A percentile compares a stretch with the other conserved stretches of the same genome.
Conservation (phyloP, 2,797 vertebrate species). For the Anguilla pacifica region DNA sequence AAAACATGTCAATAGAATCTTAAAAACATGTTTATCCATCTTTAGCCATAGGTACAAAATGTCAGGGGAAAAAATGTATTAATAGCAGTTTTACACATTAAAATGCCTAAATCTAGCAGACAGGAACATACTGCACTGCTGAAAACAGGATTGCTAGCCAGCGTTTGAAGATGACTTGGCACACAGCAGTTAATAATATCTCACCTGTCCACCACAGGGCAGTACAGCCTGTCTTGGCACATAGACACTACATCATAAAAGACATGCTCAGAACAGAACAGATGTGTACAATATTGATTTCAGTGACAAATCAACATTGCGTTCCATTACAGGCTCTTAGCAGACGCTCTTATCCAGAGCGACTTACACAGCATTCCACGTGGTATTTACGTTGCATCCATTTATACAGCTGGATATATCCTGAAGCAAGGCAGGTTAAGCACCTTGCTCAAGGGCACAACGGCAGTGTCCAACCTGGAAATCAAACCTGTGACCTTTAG, state of each 20-base stretch:
- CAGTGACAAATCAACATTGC: not conserved
- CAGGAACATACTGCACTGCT: not conserved
- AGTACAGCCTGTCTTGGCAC: not conserved
- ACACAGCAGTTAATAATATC: not conserved
- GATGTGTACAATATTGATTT: not conserved
- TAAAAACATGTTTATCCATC: not conserved
- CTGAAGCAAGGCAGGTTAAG: too few relatives aligned
- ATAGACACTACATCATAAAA: not conserved
- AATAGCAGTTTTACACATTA: not conserved
- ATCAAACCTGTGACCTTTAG: too few relatives aligned
- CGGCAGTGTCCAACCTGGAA: too few relatives aligned
- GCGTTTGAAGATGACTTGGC: not conserved
- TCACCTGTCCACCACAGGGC: not conserved
- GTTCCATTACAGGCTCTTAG: too few relatives aligned
- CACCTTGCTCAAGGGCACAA: too few relatives aligned
- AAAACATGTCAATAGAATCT: not conserved
- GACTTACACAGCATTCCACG: too few relatives aligned
- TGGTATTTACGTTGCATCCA: too few relatives aligned
- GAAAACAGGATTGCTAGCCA: not conserved
- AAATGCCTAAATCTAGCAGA: not conserved
- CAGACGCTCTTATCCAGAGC: too few relatives aligned
- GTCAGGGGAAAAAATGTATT: not conserved
- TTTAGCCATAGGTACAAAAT: not conserved
- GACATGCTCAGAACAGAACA: slow-evolving; percentile 6
- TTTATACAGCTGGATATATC: too few relatives aligned